These are phyloP conservation scores for Aphodius sticticus DNA, from an alignment of 2,888 invertebrate species.

Conservation along the genomic window DNA sequence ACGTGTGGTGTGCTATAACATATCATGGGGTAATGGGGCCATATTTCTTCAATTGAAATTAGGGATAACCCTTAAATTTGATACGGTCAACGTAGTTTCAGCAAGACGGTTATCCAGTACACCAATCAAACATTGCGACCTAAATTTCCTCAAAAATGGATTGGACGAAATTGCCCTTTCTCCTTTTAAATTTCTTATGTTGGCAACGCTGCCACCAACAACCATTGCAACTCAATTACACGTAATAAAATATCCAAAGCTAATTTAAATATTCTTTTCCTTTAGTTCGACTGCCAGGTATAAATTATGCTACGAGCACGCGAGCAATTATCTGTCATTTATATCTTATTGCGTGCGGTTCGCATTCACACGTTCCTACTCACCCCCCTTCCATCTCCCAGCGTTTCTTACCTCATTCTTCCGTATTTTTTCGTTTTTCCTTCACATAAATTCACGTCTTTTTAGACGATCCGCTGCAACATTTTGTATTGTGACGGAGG, in stretches of 20 bases:
- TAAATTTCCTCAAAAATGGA: too few species aligned
- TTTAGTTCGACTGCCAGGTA: background rate
- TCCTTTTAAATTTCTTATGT: too few species aligned
- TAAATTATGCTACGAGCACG: slow-evolving; percentile 23
- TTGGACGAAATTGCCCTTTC: too few species aligned
- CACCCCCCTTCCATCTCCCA: slow-evolving; percentile 12
- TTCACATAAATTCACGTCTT: background rate
- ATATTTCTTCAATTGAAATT: too few species aligned
- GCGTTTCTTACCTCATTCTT: background rate
- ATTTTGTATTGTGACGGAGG: background rate
- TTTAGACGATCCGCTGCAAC: background rate
- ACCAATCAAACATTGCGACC: too few species aligned
- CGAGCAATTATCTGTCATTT: slow-evolving; percentile 35
- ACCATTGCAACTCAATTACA: too few species aligned
- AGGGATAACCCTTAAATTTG: too few species aligned
- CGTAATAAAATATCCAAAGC: background rate
- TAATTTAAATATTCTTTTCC: background rate
- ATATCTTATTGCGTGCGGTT: slow-evolving; percentile 34
- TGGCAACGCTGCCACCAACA: too few species aligned
- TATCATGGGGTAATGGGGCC: too few species aligned
- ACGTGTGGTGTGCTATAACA: too few species aligned
- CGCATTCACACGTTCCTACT: slow-evolving; percentile 31
- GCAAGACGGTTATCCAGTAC: too few species aligned
- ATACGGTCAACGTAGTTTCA: too few species aligned
- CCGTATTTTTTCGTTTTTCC: background rate